Percentiles rank a stretch among this genome's conserved stretches.
Evolutionary conservation across 2,888 invertebrate species (phyloP).

Genomic region (Cryptocephalus moraei): DNA sequence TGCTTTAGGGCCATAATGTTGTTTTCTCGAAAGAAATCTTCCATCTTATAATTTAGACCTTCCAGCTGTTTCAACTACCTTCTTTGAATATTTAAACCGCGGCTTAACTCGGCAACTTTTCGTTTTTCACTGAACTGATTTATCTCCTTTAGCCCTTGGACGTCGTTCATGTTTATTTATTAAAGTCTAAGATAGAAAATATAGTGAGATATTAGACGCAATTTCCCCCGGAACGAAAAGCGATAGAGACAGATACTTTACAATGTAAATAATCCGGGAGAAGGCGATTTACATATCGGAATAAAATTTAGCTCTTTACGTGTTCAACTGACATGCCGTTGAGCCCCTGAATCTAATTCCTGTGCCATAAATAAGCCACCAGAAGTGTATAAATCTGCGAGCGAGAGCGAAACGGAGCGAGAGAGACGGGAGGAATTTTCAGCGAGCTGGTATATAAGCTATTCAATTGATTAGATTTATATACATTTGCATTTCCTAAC

Average conservation of each 20-base stretch:
- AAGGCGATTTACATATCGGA: constrained; percentile 10
- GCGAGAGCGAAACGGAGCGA: neutral
- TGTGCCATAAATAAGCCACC: constrained; percentile 14
- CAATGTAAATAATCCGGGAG: constrained; percentile 6
- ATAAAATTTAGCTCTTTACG: constrained; percentile 11
- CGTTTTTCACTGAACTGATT: too few species aligned
- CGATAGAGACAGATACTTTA: constrained; percentile 5
- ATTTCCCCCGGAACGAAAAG: neutral
- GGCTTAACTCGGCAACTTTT: too few species aligned
- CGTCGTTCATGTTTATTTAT: too few species aligned
- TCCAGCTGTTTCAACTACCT: too few species aligned
- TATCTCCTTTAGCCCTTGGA: too few species aligned
- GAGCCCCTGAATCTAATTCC: constrained; percentile 12
- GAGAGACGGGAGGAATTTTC: constrained; percentile 14
- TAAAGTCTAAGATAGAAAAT: too few species aligned
- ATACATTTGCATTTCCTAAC: too few species aligned
- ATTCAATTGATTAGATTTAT: constrained; percentile 14
- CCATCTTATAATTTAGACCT: too few species aligned
- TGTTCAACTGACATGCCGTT: constrained; percentile 6
- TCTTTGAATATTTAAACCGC: too few species aligned
- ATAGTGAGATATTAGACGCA: too few species aligned
- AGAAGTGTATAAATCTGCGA: constrained; percentile 17
- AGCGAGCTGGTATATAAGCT: constrained; percentile 11
- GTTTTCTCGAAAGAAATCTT: too few species aligned
- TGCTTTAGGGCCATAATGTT: too few species aligned